Percentiles rank a stretch among this genome's conserved stretches.
phyloP scores from a whole-genome alignment of 2,888 invertebrate species.

The Periphyllus acericola region DNA sequence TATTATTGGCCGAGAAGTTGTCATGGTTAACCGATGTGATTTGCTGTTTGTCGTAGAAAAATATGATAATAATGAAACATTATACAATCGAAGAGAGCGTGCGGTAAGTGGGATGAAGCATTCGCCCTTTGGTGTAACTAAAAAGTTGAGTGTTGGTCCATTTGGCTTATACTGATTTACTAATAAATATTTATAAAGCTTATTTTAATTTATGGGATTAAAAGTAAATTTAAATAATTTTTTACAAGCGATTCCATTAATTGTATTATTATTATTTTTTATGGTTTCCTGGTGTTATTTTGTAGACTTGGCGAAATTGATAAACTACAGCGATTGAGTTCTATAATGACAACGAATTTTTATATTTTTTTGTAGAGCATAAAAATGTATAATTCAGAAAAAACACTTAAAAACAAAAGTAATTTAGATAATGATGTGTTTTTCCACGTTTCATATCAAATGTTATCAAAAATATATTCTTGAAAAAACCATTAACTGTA shows the following conservation, averaged over 20 bases:
- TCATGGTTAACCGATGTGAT: background rate
- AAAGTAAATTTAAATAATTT: constrained; percentile 38
- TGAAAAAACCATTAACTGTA: background rate
- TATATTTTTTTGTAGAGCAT: background rate
- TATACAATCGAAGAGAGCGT: background rate
- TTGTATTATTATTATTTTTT: background rate
- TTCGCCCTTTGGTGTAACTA: background rate
- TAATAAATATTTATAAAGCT: constrained; percentile 29
- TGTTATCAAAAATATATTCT: background rate
- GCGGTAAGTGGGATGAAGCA: background rate
- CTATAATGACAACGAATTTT: background rate
- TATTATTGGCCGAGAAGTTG: background rate
- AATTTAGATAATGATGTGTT: background rate
- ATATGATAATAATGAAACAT: background rate
- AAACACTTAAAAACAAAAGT: background rate
- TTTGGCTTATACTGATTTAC: background rate
- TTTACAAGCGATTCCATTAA: background rate
- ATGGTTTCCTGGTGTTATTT: background rate
- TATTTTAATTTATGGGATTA: constrained; percentile 9
- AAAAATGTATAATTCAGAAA: background rate
- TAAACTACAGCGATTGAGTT: background rate
- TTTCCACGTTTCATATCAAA: background rate
- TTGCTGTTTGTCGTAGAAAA: background rate
- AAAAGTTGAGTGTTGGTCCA: background rate
- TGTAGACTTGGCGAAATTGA: background rate